Conservation (phyloP, 2,888 invertebrate genomes). For the Furcula furcula region DNA sequence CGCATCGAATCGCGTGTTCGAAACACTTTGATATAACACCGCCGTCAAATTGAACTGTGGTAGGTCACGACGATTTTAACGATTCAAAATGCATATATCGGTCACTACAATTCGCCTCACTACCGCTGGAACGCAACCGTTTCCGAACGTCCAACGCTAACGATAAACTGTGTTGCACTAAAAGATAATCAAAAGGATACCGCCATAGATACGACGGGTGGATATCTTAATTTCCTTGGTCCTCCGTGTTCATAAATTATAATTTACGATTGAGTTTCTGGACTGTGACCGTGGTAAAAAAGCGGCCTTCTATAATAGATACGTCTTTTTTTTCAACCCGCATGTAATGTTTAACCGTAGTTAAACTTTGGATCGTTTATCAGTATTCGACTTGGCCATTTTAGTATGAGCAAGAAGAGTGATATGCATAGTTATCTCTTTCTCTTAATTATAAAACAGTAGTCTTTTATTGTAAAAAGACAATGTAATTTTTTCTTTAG, state of each 20-base stretch:
- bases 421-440: constrained; percentile 53
- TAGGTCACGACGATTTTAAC: constrained; percentile 49
- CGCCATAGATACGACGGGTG: constrained; percentile 59
- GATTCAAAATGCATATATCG: constrained; percentile 40
- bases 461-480: too few species aligned
- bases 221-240: constrained; percentile 76
- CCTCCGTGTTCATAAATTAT: constrained; percentile 72
- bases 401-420: constrained; percentile 38
- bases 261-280: constrained; percentile 73
- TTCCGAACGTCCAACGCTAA: constrained; percentile 54
- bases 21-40: constrained; percentile 52
- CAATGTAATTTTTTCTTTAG: too few species aligned
- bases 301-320: constrained; percentile 71
- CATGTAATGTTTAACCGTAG: constrained; percentile 62
- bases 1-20: constrained; percentile 53
- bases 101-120: constrained; percentile 43
- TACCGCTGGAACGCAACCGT: constrained; percentile 23
- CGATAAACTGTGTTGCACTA: constrained; percentile 58
- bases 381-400: constrained; percentile 43
- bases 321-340: constrained; percentile 70
- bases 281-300: constrained; percentile 59
- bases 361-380: constrained; percentile 57
- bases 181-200: constrained; percentile 58
- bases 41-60: constrained; percentile 59
- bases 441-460: constrained; percentile 40